Evolutionary conservation across 2,113 vertebrate species (phyloP).

Genomic region (Gallinago media): DNA sequence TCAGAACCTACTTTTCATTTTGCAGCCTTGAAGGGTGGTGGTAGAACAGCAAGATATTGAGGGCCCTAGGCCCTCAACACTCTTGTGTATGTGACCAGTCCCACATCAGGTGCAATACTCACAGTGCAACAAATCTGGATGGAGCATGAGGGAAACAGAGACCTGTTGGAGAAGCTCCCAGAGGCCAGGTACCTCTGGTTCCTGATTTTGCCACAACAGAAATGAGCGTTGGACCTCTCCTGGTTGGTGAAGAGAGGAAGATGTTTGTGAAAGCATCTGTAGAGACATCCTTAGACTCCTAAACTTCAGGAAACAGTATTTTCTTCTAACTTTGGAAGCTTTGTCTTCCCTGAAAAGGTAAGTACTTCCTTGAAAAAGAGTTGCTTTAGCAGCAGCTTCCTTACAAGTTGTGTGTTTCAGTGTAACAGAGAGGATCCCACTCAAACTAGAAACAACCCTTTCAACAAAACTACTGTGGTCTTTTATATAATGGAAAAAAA

Average conservation of each 20-base stretch:
- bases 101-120: background rate
- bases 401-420: background rate
- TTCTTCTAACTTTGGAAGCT: background rate
- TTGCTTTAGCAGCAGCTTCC: background rate
- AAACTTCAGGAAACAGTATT: background rate
- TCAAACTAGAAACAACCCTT: background rate
- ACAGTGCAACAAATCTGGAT: rapidly evolving
- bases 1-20: too few relatives aligned
- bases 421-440: background rate
- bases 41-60: background rate
- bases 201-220: background rate
- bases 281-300: background rate
- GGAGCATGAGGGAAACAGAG: rapidly evolving
- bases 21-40: too few relatives aligned
- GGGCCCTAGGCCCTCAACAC: too few relatives aligned
- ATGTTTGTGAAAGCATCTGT: background rate
- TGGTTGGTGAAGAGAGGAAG: background rate
- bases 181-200: background rate
- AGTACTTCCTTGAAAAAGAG: background rate
- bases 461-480: background rate
- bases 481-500: background rate
- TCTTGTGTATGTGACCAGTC: rapidly evolving
- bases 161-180: background rate
- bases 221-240: background rate
- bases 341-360: background rate